phyloP scores from a whole-genome alignment of 2,113 vertebrate species.

The Rhizomys pruinosus region DNA sequence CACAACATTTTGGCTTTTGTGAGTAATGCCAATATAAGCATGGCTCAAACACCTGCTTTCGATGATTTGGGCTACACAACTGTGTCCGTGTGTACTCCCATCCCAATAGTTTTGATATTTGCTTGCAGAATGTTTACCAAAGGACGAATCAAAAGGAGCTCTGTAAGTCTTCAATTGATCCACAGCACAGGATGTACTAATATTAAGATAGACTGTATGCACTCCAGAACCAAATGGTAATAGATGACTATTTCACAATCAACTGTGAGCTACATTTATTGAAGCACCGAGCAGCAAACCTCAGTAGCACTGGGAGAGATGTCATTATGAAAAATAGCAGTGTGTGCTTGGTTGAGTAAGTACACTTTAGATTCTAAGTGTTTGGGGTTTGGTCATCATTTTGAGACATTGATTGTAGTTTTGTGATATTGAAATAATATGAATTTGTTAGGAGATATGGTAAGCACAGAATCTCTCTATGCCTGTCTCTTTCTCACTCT shows the following conservation, averaged over 20 bases:
- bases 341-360: neutral
- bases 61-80: neutral
- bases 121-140: neutral
- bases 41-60: neutral
- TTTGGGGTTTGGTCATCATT: conserved; percentile 10
- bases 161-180: conserved; percentile 6
- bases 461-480: neutral
- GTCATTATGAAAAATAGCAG: neutral
- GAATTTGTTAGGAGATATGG: neutral
- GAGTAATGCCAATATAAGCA: neutral
- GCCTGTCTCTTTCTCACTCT: too few species aligned
- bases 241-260: conserved; percentile 17
- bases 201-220: neutral
- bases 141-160: conserved; percentile 5
- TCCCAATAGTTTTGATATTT: neutral
- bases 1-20: neutral
- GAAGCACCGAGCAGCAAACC: conserved; percentile 28
- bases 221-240: neutral
- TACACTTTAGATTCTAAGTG: neutral
- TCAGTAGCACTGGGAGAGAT: conserved; percentile 29
- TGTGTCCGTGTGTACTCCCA: neutral
- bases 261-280: conserved; percentile 57
- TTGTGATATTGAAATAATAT: neutral
- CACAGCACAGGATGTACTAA: conserved; percentile 15
- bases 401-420: neutral